These are phyloP conservation scores for Chauna torquata DNA, from an alignment of 2,113 vertebrate genomes.

Conservation along the genomic window DNA sequence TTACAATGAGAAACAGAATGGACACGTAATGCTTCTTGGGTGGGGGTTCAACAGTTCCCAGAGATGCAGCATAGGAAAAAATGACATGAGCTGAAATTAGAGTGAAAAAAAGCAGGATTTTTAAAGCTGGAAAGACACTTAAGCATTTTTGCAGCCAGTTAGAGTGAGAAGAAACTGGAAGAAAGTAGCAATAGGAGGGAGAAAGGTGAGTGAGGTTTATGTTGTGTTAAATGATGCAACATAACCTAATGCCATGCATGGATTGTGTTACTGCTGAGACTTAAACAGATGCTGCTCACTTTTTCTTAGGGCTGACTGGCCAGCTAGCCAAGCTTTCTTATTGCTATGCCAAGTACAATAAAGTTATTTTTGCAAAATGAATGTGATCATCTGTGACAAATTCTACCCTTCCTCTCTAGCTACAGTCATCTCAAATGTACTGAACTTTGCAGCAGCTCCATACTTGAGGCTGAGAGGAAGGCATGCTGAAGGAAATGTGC, in stretches of 20 bases:
- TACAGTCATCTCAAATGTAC: background rate
- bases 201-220: constrained; percentile 55
- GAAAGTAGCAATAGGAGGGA: constrained; percentile 31
- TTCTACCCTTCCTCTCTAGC: background rate
- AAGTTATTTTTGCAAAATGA: constrained; percentile 50
- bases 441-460: background rate
- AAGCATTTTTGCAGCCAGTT: constrained; percentile 19
- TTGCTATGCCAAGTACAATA: background rate
- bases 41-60: background rate
- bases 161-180: constrained; percentile 16
- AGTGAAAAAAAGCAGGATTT: background rate
- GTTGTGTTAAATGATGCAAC: constrained; percentile 69
- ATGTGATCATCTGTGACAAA: constrained; percentile 25
- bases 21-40: constrained; percentile 6
- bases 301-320: constrained; percentile 27
- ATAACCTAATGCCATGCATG: constrained; percentile 65
- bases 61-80: background rate
- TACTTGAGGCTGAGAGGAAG: background rate
- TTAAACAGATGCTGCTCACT: constrained; percentile 50
- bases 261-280: constrained; percentile 53
- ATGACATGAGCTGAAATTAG: background rate
- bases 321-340: background rate
- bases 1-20: background rate
- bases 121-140: constrained; percentile 14
- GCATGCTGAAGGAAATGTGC: background rate